These are phyloP conservation scores for Pedionomus torquatus DNA, from an alignment of 2,113 vertebrate genomes.

Conservation along the genomic window DNA sequence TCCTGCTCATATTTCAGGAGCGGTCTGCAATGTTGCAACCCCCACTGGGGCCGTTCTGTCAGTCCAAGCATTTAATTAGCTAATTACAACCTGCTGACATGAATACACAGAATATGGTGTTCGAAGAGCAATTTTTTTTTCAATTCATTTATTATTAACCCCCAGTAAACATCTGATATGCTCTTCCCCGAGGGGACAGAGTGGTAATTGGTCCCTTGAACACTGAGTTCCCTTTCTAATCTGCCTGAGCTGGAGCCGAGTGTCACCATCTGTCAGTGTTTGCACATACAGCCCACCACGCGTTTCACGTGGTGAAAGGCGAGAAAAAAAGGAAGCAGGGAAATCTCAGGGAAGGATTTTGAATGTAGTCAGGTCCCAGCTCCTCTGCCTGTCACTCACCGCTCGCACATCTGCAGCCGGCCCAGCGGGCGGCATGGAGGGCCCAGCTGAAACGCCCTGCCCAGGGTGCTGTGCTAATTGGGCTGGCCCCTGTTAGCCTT, in stretches of 20 bases:
- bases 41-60: slow-evolving; percentile 70
- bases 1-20: slow-evolving; percentile 71
- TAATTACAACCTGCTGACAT: slow-evolving; percentile 79
- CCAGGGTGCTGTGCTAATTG: slow-evolving; percentile 9
- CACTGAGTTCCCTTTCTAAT: slow-evolving; percentile 74
- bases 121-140: slow-evolving; percentile 66
- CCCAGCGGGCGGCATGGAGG: background rate
- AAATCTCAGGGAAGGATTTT: slow-evolving; percentile 46
- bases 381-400: background rate
- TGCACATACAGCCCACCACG: slow-evolving; percentile 60
- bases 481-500: background rate
- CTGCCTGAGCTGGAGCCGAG: slow-evolving; percentile 67
- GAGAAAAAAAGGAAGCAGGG: slow-evolving; percentile 56
- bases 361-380: background rate
- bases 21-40: slow-evolving; percentile 45
- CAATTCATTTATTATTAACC: slow-evolving; percentile 77
- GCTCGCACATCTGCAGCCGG: background rate
- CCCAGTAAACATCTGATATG: slow-evolving; percentile 73
- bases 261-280: slow-evolving; percentile 80
- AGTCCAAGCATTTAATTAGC: slow-evolving; percentile 79
- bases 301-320: slow-evolving; percentile 43
- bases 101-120: slow-evolving; percentile 67
- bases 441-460: slow-evolving; percentile 20
- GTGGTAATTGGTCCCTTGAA: slow-evolving; percentile 79
- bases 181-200: slow-evolving; percentile 76